Base-by-base conservation (phyloP, 1,140 invertebrate species). In the Nautilus pompilius region DNA sequence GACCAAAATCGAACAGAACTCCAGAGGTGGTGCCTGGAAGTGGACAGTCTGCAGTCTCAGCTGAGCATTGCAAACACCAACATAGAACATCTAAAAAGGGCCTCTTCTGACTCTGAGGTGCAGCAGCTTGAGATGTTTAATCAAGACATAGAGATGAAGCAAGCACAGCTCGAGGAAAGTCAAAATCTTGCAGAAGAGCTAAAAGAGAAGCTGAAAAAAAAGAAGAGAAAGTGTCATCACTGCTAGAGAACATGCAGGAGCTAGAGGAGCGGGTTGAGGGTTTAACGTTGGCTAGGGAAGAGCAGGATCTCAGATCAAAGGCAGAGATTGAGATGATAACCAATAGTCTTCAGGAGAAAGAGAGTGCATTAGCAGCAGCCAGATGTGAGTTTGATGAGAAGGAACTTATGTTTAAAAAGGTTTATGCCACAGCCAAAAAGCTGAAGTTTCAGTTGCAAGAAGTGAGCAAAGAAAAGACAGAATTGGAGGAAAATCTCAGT, bases 371-470 rank as follows among this genome's bases (percentile, higher is more conserved):
- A 1, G 32, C 24, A n/a, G 6, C 28, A 10, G 20, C 22, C 13
- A 22, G 6, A 24, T 69, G 72, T 61, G 30, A 51, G 2, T 48
- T 70, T 26, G 60, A 67, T 49, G 70, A 74, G n/a, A 77, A 75
- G 62, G 75, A 76, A 58, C 41, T 70, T 4, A 69, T 70, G 15
- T 70, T 72, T 57, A 75, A 71, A 33, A 79, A 76, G 59, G 75
- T 74, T 29, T 48, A 77, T 30, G 77, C 77, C 20, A 79, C 77
- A 33, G 77, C 73, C 26, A 79, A 79, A 55, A 79, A 78, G 62
- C 54, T 79, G 1, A 79, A 79, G 60, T 68, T 71, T 34, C 77
- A 79, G 59, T 51, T 76, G 4, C 32, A 58, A 28, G 57, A 64
- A 58, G 55, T 53, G 20, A 67, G 61, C 20, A 58, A 69, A 46